Percentiles rank a stretch among this genome's conserved stretches.
Conservation (phyloP, 2,113 vertebrate genomes). For the Ictidomys tridecemlineatus region DNA sequence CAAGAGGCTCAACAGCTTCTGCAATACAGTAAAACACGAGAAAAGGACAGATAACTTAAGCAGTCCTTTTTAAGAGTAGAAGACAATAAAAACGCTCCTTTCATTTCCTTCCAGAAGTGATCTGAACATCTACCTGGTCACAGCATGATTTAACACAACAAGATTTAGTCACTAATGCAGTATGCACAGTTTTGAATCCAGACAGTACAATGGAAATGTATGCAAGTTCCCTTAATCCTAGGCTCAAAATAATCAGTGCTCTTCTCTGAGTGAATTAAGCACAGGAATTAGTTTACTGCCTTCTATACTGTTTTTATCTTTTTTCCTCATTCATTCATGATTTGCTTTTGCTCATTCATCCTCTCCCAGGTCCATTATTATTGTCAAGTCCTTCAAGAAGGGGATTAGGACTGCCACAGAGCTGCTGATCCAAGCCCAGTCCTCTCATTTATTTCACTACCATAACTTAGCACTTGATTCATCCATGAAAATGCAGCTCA, state of each 20-base stretch:
- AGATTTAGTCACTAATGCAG: neutral
- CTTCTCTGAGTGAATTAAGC: neutral
- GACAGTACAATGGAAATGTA: neutral
- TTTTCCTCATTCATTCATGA: neutral
- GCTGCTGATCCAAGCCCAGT: neutral
- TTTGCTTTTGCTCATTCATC: neutral
- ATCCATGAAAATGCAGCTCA: neutral
- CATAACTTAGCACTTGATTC: neutral
- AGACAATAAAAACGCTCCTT: neutral
- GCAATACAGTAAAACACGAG: neutral
- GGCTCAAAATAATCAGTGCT: neutral
- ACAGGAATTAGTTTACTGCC: constrained; percentile 18
- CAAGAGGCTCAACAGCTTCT: neutral
- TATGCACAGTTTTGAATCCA: neutral
- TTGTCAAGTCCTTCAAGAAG: neutral
- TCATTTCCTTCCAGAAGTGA: neutral
- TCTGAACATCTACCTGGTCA: neutral
- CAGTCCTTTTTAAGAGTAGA: neutral
- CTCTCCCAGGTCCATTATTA: neutral
- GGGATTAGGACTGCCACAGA: neutral
- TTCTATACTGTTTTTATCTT: neutral
- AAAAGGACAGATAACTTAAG: neutral
- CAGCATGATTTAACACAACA: neutral
- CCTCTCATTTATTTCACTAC: neutral
- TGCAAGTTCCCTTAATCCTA: constrained; percentile 11